These are phyloP conservation scores for Drosophila miranda DNA, from an alignment of 1,140 invertebrate genomes.

Conservation along the genomic window DNA sequence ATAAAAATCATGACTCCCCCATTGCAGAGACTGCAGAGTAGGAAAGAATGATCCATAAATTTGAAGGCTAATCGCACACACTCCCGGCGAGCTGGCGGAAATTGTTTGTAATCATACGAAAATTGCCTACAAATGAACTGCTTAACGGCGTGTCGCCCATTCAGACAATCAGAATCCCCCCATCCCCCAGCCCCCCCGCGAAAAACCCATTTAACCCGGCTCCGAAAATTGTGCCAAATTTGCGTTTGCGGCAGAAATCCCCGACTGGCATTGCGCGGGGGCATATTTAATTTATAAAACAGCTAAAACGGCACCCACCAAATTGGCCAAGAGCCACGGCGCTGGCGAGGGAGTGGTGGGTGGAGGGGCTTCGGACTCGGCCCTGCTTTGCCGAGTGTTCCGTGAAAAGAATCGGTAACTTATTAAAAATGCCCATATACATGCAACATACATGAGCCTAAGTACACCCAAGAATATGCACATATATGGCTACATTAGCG, in stretches of 20 bases:
- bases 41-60: conserved; percentile 63
- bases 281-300: conserved; percentile 79
- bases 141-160: conserved; percentile 76
- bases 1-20: conserved; percentile 68
- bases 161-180: conserved; percentile 39
- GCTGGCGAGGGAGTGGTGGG: conserved; percentile 7
- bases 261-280: conserved; percentile 44
- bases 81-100: conserved; percentile 34
- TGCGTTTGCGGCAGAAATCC: conserved; percentile 40
- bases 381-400: conserved; percentile 3
- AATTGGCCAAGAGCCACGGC: conserved; percentile 30
- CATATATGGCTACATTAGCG: conserved; percentile 29
- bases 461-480: conserved; percentile 14
- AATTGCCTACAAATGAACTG: conserved; percentile 79
- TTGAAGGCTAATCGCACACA: conserved; percentile 63
- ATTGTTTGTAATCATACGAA: conserved; percentile 72
- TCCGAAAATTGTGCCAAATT: conserved; percentile 66
- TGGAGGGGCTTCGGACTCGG: not conserved
- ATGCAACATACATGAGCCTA: conserved; percentile 60
- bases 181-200: not conserved
- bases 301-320: conserved; percentile 50
- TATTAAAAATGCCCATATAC: conserved; percentile 80
- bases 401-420: conserved; percentile 65
- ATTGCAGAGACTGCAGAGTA: not conserved
- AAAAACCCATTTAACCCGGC: conserved; percentile 60